Conservation (phyloP, 2,113 vertebrate species). For the Mugil cephalus region DNA sequence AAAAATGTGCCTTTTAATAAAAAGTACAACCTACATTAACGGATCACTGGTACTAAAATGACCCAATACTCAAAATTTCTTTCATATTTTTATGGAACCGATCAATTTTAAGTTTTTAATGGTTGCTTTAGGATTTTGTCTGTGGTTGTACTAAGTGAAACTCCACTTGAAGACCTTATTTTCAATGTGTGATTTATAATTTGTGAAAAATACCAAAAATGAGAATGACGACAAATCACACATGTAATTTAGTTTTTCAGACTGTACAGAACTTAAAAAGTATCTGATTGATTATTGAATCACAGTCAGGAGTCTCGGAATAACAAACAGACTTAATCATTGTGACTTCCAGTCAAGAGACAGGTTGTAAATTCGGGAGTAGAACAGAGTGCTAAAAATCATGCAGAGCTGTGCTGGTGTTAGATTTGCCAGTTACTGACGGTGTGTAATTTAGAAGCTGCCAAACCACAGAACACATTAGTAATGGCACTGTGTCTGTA, state of each 20-base stretch:
- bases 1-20: too few relatives aligned
- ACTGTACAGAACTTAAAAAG: slow-evolving; percentile 33
- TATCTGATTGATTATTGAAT: slow-evolving; percentile 51
- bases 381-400: slow-evolving; percentile 34
- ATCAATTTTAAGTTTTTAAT: too few relatives aligned
- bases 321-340: slow-evolving; percentile 66
- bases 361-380: slow-evolving; percentile 51
- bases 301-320: slow-evolving; percentile 35
- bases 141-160: too few relatives aligned
- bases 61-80: too few relatives aligned
- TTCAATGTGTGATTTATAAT: slow-evolving; percentile 31
- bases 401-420: slow-evolving; percentile 10
- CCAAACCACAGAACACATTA: slow-evolving; percentile 51
- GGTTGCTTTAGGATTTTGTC: too few relatives aligned
- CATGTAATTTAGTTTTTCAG: slow-evolving; percentile 55
- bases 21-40: too few relatives aligned
- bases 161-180: too few relatives aligned
- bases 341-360: slow-evolving; percentile 53
- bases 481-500: slow-evolving; percentile 27
- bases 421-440: slow-evolving; percentile 37
- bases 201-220: slow-evolving; percentile 12
- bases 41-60: too few relatives aligned
- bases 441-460: slow-evolving; percentile 51
- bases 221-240: slow-evolving; percentile 37
- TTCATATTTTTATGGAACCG: too few relatives aligned